A percentile compares a stretch with the other conserved stretches of the same genome.
phyloP scores from a whole-genome alignment of 2,888 invertebrate genomes.

The Hesperia comma region DNA sequence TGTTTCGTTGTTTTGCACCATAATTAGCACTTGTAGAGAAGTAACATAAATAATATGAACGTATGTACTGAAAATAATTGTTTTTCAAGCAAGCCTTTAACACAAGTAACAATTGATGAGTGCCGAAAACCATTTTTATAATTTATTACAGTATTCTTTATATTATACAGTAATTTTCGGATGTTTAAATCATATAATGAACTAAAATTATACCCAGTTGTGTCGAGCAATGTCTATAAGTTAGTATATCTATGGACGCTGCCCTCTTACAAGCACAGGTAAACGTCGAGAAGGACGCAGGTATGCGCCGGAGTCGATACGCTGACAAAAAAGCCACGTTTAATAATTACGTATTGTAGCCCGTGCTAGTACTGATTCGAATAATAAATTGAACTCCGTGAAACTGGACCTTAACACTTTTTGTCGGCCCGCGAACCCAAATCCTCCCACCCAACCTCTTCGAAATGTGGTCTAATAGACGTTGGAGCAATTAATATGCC shows the following conservation, averaged over 20 bases:
- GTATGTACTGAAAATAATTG: too few species aligned
- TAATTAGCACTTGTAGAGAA: too few species aligned
- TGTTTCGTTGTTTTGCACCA: too few species aligned
- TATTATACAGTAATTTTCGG: too few species aligned
- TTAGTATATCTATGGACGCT: slow-evolving; percentile 53
- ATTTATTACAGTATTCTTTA: too few species aligned
- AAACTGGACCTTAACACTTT: slow-evolving; percentile 49
- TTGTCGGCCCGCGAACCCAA: slow-evolving; percentile 42
- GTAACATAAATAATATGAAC: too few species aligned
- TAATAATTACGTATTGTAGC: slow-evolving; percentile 70
- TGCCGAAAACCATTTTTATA: too few species aligned
- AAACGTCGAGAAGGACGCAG: slow-evolving; percentile 70
- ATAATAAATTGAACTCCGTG: slow-evolving; percentile 51
- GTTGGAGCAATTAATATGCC: slow-evolving; percentile 43
- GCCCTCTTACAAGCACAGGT: slow-evolving; percentile 72
- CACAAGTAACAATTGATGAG: too few species aligned
- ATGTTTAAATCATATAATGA: not conserved
- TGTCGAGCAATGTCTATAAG: slow-evolving; percentile 48
- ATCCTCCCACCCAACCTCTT: slow-evolving; percentile 33
- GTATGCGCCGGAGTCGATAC: slow-evolving; percentile 64
- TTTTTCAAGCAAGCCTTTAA: too few species aligned
- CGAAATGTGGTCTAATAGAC: slow-evolving; percentile 44
- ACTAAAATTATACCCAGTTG: not conserved
- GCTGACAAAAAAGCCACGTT: slow-evolving; percentile 65
- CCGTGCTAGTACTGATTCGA: slow-evolving; percentile 50